Evolutionary conservation across 2,888 invertebrate genomes (phyloP), one percentile per base, ranked within the genome.

Genomic region (Lasioglossum oenotherae): DNA sequence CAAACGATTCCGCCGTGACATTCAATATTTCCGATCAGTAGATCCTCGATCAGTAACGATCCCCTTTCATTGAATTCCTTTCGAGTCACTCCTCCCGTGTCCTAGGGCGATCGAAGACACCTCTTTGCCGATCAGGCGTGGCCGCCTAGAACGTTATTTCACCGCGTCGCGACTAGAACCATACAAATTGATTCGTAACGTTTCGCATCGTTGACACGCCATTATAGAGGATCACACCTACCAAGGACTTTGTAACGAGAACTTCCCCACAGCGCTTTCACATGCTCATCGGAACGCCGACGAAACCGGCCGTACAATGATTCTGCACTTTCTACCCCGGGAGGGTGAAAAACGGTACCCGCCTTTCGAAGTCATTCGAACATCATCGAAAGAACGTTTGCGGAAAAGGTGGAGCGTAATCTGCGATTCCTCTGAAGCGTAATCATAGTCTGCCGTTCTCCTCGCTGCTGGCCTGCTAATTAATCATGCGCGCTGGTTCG

Each of bases 151-250:
- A 69, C 79, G 72, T 82, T 72, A 74, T 86, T 87, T 80, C 74
- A 80, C 69, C 35, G 60, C 46, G 67, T 49, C 78, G 27, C 71
- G 73, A 10, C 46, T 72, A 72, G 82, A 79, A 38, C 87, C 85
- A 77, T 79, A 83, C 79, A 82, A 88, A 88, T 87, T 87, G 88
- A 88, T 88, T 88, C 85, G 87, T 87, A 87, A 88, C 88, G 85
- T 88, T 88, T 85, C 87, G 85, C 76, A 57, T 78, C 87, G 85
- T 87, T 88, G 88, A 87, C 88, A 87, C 85, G 87, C 76, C 41
- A 84, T 82, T 87, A 87, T 78, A 73, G 67, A 38, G 31, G 78
- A 74, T 87, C 82, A 80, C 86, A 87, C 86, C 87, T 87, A 79
- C 81, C 57, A 57, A n/a, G 74, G 80, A 84, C 82, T 72, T 85